Evolutionary conservation across 37 sponge, comb jelly and placozoan genomes (phyloP), one percentile per base, ranked within the genome.

Genomic region (Tethya wilhelma): DNA sequence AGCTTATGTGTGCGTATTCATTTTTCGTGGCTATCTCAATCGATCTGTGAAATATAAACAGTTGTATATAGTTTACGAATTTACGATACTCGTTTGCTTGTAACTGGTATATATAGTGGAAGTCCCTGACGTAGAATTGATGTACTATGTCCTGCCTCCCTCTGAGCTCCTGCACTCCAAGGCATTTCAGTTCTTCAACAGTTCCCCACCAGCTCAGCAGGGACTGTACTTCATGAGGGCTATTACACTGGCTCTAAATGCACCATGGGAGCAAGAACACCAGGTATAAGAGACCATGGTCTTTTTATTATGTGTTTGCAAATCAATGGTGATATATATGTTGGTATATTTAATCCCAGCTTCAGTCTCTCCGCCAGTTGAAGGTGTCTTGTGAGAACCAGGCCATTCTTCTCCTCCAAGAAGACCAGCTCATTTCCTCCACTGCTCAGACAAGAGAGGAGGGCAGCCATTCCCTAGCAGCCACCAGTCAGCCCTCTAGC

Each of bases 101-200:
- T n/a, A n/a, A n/a, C n/a, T n/a, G n/a, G n/a, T n/a, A n/a, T n/a
- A 12, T 60, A 6, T 26, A 60, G 63, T 26, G 20, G 63, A 12
- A n/a, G 26, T 60, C 7, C 82, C 82, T 7, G 28, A 26, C 14
- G 34, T 72, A 5, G 73, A 82, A 3, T 19, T 82, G 62, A 40
- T 57, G 23, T 82, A 70, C 64, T 71, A 72, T 42, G 31, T 31
- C 7, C 64, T 82, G 23, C 82, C 82, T 20, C 26, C 19, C 7
- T 8, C 41, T 69, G 20, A 42, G 2, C 44, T 19, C 4, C 3
- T 1, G n/a, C n/a, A n/a, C n/a, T n/a, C n/a, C n/a, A n/a, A n/a
- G n/a, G n/a, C 26, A 38, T 11, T 19, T 69, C 44, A 2, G 70
- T 44, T 29, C 44, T 22, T 22, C 20, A 28, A 2, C 6, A 69